A percentile compares a stretch with the other conserved stretches of the same genome.
Evolutionary conservation across 2,888 invertebrate species (phyloP).

Genomic region (Furcula furcula): DNA sequence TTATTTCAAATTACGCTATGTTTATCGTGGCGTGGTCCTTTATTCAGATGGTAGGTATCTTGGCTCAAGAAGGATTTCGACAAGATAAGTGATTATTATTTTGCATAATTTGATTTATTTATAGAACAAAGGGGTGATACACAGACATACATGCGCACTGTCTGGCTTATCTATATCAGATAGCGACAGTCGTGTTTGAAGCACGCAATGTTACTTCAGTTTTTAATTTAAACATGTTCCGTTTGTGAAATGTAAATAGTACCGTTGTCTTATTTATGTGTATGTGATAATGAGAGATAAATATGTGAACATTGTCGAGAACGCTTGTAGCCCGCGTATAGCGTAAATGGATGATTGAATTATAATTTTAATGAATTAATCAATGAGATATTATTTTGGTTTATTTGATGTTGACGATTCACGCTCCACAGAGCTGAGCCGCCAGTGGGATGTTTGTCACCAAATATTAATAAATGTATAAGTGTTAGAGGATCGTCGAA

Average conservation of each 20-base stretch:
- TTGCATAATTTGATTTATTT: too few relatives aligned
- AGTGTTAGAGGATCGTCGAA: constrained; percentile 53
- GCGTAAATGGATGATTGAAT: constrained; percentile 24
- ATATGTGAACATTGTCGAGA: constrained; percentile 21
- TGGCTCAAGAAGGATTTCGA: too few relatives aligned
- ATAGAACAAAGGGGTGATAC: too few relatives aligned
- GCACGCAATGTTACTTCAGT: constrained; percentile 22
- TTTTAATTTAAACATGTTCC: constrained; percentile 34
- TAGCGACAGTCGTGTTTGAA: constrained; percentile 4
- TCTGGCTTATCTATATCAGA: too few relatives aligned
- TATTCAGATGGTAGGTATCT: too few relatives aligned
- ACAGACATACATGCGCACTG: too few relatives aligned
- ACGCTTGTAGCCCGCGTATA: constrained; percentile 20
- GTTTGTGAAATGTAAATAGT: constrained; percentile 62
- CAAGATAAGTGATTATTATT: too few relatives aligned
- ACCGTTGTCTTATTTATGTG: constrained; percentile 40
- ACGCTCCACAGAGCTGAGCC: constrained; percentile 3
- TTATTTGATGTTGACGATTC: constrained; percentile 14
- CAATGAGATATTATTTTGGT: constrained; percentile 10
- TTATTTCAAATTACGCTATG: too few relatives aligned
- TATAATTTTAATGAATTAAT: constrained; percentile 20
- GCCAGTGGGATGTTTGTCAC: constrained; percentile 43
- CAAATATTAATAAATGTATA: constrained; percentile 61
- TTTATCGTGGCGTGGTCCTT: too few relatives aligned
- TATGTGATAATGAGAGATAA: constrained; percentile 28